Base-by-base conservation (phyloP, 2,797 vertebrate species). In the Schizopygopsis pylzovi region DNA sequence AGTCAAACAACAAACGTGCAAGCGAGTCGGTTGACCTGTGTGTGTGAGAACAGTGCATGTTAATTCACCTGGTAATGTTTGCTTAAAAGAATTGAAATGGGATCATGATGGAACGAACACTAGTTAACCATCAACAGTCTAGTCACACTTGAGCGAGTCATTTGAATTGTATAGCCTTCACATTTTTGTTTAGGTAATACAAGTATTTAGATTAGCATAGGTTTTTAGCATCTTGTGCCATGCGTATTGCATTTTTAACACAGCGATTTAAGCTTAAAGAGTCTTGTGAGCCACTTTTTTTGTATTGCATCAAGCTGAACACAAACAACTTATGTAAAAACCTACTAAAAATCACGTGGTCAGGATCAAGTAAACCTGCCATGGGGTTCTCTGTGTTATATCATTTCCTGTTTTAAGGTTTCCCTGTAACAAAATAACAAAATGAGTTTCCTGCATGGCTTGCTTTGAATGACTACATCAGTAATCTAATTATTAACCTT, bases 11-110 rank as follows among this genome's bases (percentile, higher is more conserved):
- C 68, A 72, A 41, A 47, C n/a, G 15, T 39, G 3, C 18, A 16
- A 76, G 43, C 3, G 15, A 1, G 61, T 33, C 5, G 2, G 22
- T 61, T 73, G 70, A 18, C 41, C 47, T 61, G 33, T 79, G 59
- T 81, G 61, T 82, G 82, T 80, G 28, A 22, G 39, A 81, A 37
- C n/a, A n/a, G 72, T 13, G 59, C 41, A n/a, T 37, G 61, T 68
- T 49, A 39, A 68, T 49, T 81, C 20, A 68, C 18, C 25, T 49
- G 25, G 3, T 39, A 68, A 52, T 39, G 18, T 56, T 77, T 77
- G 75, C 28, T 37, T 54, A 54, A 33, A 33, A 37, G 7, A 56
- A 52, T 33, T 56, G 75, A 37, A 59, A 77, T 13, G 12, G 52
- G 33, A n/a, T 77, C 20, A 8, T 39, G 75, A 28, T 56, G 28